phyloP scores from a whole-genome alignment of 2,888 invertebrate genomes.

The Phania funesta region DNA sequence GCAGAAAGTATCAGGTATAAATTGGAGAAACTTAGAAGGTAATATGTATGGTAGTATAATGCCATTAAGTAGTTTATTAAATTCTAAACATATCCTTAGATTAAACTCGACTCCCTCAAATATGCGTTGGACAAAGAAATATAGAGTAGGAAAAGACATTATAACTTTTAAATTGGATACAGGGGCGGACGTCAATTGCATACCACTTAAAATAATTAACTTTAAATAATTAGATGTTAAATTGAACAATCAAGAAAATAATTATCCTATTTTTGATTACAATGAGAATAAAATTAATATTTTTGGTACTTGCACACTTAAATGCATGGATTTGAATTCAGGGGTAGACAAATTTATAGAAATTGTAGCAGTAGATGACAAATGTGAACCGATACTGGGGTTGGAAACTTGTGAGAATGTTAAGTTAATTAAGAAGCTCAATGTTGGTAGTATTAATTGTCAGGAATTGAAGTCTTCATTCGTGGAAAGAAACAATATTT shows the following conservation, averaged over 20 bases:
- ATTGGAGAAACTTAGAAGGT: background rate
- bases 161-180: background rate
- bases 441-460: background rate
- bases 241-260: background rate
- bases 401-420: background rate
- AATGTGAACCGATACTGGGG: background rate
- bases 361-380: background rate
- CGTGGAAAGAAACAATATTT: too few relatives aligned
- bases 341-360: background rate
- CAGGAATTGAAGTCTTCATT: background rate
- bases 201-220: background rate
- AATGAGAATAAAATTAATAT: background rate
- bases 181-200: background rate
- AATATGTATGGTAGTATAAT: background rate
- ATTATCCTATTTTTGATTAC: background rate
- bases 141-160: background rate
- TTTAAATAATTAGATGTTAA: background rate
- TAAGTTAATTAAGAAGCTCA: background rate
- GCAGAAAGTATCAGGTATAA: background rate
- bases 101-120: background rate
- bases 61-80: background rate
- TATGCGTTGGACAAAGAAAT: background rate
- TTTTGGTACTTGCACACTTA: background rate
- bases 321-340: background rate
- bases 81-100: background rate